Evolutionary conservation across 23 tunicate genomes (phyloP).

Genomic region (Ciona savignyi): DNA sequence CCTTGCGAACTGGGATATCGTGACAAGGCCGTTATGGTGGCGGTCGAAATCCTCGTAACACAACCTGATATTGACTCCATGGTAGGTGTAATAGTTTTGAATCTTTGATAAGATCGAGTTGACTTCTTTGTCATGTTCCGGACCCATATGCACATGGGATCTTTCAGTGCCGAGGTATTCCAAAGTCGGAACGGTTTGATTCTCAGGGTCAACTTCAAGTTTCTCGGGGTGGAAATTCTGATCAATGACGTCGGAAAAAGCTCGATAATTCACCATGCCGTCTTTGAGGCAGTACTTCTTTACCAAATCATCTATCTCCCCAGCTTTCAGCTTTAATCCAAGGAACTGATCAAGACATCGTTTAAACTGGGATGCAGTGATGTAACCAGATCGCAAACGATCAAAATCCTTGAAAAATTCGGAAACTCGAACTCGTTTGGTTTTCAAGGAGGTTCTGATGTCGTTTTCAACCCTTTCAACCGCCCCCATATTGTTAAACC

Average conservation of each 20-base stretch:
- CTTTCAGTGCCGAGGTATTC: constrained; percentile 81
- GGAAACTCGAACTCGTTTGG: constrained; percentile 71
- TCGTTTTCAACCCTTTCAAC: constrained; percentile 56
- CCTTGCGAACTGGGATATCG: constrained; percentile 67
- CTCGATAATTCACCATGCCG: constrained; percentile 72
- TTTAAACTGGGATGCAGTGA: constrained; percentile 76
- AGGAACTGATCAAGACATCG: constrained; percentile 76
- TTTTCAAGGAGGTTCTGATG: constrained; percentile 59
- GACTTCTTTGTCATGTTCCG: constrained; percentile 29
- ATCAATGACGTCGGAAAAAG: constrained; percentile 69
- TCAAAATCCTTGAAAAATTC: constrained; percentile 97
- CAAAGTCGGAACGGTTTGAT: constrained; percentile 22
- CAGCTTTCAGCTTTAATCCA: constrained; percentile 29
- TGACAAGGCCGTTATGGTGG: constrained; percentile 82
- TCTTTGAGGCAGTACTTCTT: constrained; percentile 51
- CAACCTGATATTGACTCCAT: constrained; percentile 62
- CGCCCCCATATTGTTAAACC: constrained; percentile 28
- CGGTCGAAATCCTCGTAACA: constrained; percentile 84
- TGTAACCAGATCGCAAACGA: constrained; percentile 80
- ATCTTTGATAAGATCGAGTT: constrained; percentile 42
- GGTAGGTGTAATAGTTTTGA: constrained; percentile 74
- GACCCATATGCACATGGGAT: constrained; percentile 32
- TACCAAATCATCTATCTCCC: constrained; percentile 29
- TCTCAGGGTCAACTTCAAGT: constrained; percentile 38
- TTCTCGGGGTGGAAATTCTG: constrained; percentile 58